Evolutionary conservation across 2,888 invertebrate species (phyloP), one percentile per base, ranked within the genome.

Genomic region (Prostheceraeus crozeri): DNA sequence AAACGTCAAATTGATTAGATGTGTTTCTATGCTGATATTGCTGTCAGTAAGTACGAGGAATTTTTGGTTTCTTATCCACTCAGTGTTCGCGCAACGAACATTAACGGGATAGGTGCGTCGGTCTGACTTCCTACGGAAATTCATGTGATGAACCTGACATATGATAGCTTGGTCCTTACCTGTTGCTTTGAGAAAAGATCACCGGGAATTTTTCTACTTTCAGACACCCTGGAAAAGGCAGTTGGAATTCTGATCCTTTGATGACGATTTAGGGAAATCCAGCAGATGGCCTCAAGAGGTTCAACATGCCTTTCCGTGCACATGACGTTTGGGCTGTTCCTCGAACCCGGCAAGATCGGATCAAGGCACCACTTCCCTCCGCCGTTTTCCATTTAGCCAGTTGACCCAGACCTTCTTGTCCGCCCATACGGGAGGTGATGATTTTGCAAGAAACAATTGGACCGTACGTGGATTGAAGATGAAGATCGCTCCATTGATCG

Each of bases 241-340:
- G 78, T 78, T 98, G 96, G 64, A 98, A 80, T 76, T 98, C 98
- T 0, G 93, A 94, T 0, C 98, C 60, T 77, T 99, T 98, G 79
- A 99, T 99, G 60, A 98, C 96, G 76, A 98, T 99, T 99, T 99
- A 11, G 98, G 98, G 81, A 98, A 98, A 78, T 99, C 98, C n/a
- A 98, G 82, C 74, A 98, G 83, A 81, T 98, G 98, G 65, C 90
- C 82, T 98, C 98, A 60, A 98, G 84, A 1, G 98, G 98, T 98
- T 98, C 82, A 98, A 85, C 98, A 98, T 98, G 63, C 98, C 98
- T 76, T 99, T 99, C 69, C 98, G 98, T 98, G 59, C 98, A 98
- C 74, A 98, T 99, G 76, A 98, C 98, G 98, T 75, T 98, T 94
- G 0, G 98, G 98, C 75, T 99, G 98, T 79, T 99, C 98, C 79